Conservation (phyloP, 2,797 vertebrate genomes). For the Melopsittacus undulatus region DNA sequence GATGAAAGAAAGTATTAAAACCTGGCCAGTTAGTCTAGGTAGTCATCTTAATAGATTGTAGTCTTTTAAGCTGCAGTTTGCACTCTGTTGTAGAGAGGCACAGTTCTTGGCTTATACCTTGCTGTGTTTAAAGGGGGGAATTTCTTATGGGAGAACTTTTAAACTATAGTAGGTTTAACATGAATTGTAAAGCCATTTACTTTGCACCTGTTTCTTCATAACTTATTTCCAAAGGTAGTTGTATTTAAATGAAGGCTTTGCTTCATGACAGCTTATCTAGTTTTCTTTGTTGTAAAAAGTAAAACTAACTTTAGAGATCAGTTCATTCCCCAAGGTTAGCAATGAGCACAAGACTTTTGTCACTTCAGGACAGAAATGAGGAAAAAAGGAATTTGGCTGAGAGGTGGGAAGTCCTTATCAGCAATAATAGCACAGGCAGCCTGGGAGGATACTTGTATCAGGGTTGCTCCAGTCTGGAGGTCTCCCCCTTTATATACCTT, state of each 20-base stretch:
- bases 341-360: slow-evolving; percentile 66
- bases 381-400: slow-evolving; percentile 3
- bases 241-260: slow-evolving; percentile 69
- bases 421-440: slow-evolving; percentile 63
- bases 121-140: slow-evolving; percentile 66
- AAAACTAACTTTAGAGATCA: slow-evolving; percentile 41
- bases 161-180: slow-evolving; percentile 61
- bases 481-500: slow-evolving; percentile 47
- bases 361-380: slow-evolving; percentile 40
- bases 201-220: slow-evolving; percentile 74
- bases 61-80: slow-evolving; percentile 69
- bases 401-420: slow-evolving; percentile 42
- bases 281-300: slow-evolving; percentile 58
- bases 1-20: slow-evolving; percentile 65
- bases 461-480: slow-evolving; percentile 39
- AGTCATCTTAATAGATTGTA: slow-evolving; percentile 62
- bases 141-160: slow-evolving; percentile 62
- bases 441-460: slow-evolving; percentile 28
- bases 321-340: slow-evolving; percentile 17
- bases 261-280: slow-evolving; percentile 61
- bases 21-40: slow-evolving; percentile 65
- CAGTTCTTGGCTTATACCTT: slow-evolving; percentile 68
- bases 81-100: slow-evolving; percentile 70
- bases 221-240: slow-evolving; percentile 72
- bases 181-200: slow-evolving; percentile 69